Evolutionary conservation across 2,888 invertebrate genomes (phyloP), one percentile per base, ranked within the genome.

Genomic region (Tachina grossa): DNA sequence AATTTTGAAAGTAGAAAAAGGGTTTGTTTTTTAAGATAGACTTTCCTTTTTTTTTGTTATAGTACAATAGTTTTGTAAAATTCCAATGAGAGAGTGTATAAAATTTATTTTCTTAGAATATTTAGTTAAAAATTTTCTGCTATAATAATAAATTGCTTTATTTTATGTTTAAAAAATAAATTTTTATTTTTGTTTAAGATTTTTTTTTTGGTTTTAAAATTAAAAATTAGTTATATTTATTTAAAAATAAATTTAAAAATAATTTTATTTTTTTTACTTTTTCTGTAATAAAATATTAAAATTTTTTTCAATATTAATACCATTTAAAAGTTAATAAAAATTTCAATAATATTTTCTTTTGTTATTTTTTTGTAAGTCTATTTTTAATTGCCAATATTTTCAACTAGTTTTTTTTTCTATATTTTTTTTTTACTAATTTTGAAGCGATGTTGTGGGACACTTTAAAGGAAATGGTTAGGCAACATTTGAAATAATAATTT

Each of bases 261-360:
- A 76, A 82, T 65, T 31, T 31, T 76, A 53, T 22, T 68, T 59
- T 53, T 69, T 13, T 80, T 22, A 22, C 2, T 75, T n/a, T 39
- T 59, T 31, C 31, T n/a, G 22, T 76, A 78, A 66, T 83, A 83
- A 85, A 85, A 85, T 80, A 85, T 85, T 85, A 85, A 85, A 85
- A 85, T 59, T 31, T 43, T 66, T 71, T 80, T 75, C 61, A 57
- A 57, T 68, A 55, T 57, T 78, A 68, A 53, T 61, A 71, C 31
- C 22, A 76, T 88, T 89, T 90, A 90, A 90, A 90, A 90, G 89
- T 85, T 65, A 75, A 83, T 85, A 83, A 81, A 85, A 80, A 68
- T 88, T 86, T 89, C 77, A 84, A 83, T 83, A 83, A 83, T 61
- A 78, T 9, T 68, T 57, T 65, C 41, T 22, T 63, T 53, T 19